These are phyloP conservation scores for Grapholita molesta DNA, from an alignment of 1,140 invertebrate species.

Conservation along the genomic window DNA sequence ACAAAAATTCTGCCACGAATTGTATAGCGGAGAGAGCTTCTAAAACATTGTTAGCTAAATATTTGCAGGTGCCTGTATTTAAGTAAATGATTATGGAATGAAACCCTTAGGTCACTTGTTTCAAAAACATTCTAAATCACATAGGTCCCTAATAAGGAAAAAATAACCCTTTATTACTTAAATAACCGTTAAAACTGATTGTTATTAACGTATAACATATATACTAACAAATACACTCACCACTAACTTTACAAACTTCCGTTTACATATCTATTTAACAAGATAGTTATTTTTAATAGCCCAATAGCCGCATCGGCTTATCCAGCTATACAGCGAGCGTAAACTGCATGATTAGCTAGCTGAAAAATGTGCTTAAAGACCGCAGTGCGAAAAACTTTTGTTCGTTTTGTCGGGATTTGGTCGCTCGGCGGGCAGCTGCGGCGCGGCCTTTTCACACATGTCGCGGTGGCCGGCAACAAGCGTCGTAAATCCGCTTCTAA, in stretches of 20 bases:
- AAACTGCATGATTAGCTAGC: conserved; percentile 35
- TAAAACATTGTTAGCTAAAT: background rate
- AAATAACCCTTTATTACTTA: no score
- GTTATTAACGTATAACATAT: no score
- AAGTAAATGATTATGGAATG: no score
- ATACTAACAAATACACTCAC: no score
- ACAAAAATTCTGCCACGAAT: background rate
- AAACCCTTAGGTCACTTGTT: no score
- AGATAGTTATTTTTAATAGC: background rate
- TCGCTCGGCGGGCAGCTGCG: conserved; percentile 25
- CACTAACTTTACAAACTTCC: background rate
- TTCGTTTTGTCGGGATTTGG: conserved; percentile 55
- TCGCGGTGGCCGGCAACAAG: conserved; percentile 33
- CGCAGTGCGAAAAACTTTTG: conserved; percentile 67
- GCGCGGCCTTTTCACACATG: conserved; percentile 38
- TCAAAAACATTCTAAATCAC: no score
- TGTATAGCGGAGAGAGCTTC: background rate
- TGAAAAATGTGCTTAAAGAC: conserved; percentile 54
- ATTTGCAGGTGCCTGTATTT: background rate
- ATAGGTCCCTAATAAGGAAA: no score
- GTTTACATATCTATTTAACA: background rate
- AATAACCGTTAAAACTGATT: no score
- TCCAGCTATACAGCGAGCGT: conserved; percentile 19
- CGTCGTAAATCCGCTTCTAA: conserved; percentile 71
- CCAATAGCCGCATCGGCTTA: background rate